Base-by-base conservation (phyloP, 2,113 vertebrate species). In the Cyprinus carpio region DNA sequence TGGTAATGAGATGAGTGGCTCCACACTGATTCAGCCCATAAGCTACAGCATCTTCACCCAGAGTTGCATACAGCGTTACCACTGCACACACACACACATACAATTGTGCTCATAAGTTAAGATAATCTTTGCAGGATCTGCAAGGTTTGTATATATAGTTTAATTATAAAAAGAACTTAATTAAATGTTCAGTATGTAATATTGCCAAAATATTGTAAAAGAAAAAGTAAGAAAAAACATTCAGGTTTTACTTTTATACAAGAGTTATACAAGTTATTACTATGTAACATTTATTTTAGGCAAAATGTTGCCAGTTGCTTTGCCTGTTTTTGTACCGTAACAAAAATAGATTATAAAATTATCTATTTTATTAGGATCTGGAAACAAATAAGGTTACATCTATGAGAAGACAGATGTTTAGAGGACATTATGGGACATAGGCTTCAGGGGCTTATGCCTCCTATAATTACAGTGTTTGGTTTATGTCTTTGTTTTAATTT, bases 21-120 rank as follows among this genome's bases (percentile, higher is more conserved):
- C 94, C 96, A 3, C 96, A 97, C 92, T 99, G 97, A 0, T 98
- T 99, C 90, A 99, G 94, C 1, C 98, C 98, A 34, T 94, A 98
- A 8, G 94, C 94, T 40, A 99, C 96, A 0, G 96, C 97, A 1
- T 99, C 97, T 91, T 96, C 97, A 37, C 98, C 98, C 92, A 99
- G 93, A 1, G 98, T 99, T 54, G 98, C 96, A 9, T 99, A 99
- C 80, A 99, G 92, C 0, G 43, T 46, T 46, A 46, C 43, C 43
- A 46, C 43, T 49, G 29, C 34, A 85, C 58, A 46, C 75, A 86
- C 43, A 75, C 65, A 86, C 75, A 87, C 43, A 86, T 6, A 85
- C 54, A 71, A 25, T 49, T 27, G 29, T 23, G 11, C 5, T 75
- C 31, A 82, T 8, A 46, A 75, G 4, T 15, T 46, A 2, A n/a